Evolutionary conservation across 2,888 invertebrate species (phyloP).

Genomic region (Desoria tigrina): DNA sequence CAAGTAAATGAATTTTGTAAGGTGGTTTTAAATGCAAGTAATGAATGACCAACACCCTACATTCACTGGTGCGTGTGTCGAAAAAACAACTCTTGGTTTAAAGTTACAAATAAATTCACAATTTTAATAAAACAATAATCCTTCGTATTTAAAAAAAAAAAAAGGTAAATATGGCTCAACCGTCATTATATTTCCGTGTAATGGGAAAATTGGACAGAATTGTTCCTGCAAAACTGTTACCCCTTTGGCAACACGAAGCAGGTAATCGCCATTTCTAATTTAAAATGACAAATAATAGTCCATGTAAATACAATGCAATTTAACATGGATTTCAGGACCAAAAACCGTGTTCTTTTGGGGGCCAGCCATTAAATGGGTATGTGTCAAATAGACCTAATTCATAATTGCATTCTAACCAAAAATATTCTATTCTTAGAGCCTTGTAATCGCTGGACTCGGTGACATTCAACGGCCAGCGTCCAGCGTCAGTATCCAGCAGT

Average conservation of each 20-base stretch:
- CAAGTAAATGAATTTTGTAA: background rate
- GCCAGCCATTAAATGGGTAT: constrained; percentile 33
- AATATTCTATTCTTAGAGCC: constrained; percentile 54
- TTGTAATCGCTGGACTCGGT: constrained; percentile 62
- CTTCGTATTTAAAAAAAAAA: no score
- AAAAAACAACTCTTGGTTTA: background rate
- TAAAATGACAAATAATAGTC: constrained; percentile 1
- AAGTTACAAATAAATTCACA: no score
- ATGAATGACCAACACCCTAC: constrained; percentile 7
- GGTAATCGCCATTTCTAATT: constrained; percentile 14
- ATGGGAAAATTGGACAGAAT: constrained; percentile 24
- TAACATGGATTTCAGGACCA: constrained; percentile 31
- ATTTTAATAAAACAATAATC: no score
- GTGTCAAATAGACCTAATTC: no score
- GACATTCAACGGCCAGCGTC: constrained; percentile 63
- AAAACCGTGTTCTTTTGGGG: constrained; percentile 36
- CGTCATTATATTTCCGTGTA: constrained; percentile 20
- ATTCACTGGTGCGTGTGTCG: background rate
- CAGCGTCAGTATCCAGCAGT: constrained; percentile 61
- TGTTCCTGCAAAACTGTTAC: constrained; percentile 26
- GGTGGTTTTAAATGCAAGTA: background rate
- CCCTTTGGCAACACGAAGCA: constrained; percentile 34
- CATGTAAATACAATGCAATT: background rate
- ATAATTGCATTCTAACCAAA: no score
- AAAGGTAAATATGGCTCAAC: background rate